Evolutionary conservation across 1,140 invertebrate genomes (phyloP).

Genomic region (Drosophila busckii): DNA sequence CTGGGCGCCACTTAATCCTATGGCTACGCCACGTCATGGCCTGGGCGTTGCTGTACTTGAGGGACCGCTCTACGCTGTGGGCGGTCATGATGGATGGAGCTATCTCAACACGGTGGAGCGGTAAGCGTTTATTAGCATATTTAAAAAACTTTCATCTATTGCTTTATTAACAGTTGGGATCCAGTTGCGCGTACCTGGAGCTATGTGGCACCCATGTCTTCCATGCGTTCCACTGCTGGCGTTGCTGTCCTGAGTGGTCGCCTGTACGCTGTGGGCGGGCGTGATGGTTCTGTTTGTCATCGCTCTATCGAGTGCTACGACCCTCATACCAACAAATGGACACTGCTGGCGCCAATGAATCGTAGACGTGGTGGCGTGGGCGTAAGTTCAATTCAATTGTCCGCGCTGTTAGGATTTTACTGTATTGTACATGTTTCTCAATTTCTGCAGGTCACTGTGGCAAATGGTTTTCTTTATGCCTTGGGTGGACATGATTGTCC

Average conservation of each 20-base stretch:
- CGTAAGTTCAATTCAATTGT: conserved; percentile 57
- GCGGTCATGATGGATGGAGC: conserved; percentile 97
- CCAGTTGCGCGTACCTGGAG: conserved; percentile 91
- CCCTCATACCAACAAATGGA: conserved; percentile 94
- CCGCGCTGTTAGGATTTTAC: background rate
- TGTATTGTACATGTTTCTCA: background rate
- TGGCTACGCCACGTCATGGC: conserved; percentile 95
- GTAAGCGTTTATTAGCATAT: conserved; percentile 55
- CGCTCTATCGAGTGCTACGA: conserved; percentile 96
- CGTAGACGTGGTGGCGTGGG: conserved; percentile 93
- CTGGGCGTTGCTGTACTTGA: conserved; percentile 92
- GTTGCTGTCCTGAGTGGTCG: conserved; percentile 92
- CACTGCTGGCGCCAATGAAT: conserved; percentile 92
- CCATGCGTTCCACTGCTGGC: conserved; percentile 91
- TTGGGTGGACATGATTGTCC: conserved; percentile 94
- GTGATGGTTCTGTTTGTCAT: conserved; percentile 94
- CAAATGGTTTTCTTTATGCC: conserved; percentile 90
- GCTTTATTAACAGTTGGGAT: conserved; percentile 93
- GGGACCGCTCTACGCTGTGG: conserved; percentile 95
- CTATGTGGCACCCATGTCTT: conserved; percentile 92
- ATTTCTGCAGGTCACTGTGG: conserved; percentile 83
- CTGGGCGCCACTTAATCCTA: conserved; percentile 90
- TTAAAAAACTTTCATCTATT: too few relatives aligned
- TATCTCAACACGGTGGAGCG: conserved; percentile 95
- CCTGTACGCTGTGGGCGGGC: conserved; percentile 94